Conservation (phyloP, 2,888 invertebrate species). For the Acanthosepion pharaonis region DNA sequence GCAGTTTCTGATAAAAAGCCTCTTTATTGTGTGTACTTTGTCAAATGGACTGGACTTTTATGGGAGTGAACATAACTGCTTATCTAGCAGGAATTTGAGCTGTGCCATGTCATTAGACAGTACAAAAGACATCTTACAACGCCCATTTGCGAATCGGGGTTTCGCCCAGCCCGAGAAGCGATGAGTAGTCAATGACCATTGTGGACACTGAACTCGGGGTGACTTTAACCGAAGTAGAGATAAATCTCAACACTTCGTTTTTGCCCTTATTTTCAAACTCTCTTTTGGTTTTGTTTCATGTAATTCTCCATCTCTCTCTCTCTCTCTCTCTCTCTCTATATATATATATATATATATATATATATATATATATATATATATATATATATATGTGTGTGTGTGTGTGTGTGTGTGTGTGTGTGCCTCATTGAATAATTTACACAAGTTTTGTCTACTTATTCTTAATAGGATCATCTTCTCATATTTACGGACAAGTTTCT, state of each 20-base stretch:
- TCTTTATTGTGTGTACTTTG: constrained; percentile 33
- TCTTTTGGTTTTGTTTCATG: not conserved
- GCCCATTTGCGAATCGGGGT: not conserved
- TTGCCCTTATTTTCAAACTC: not conserved
- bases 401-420: too few species aligned
- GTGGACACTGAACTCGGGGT: not conserved
- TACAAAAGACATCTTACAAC: not conserved
- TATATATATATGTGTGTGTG: too few species aligned
- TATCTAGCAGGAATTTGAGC: constrained; percentile 4
- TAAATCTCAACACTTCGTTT: too few species aligned
- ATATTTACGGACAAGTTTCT: too few species aligned
- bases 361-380: too few species aligned
- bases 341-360: too few species aligned
- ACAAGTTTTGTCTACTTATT: too few species aligned
- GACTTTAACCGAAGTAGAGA: too few species aligned
- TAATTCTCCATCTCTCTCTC: not conserved
- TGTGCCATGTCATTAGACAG: not conserved
- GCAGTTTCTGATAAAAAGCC: constrained; percentile 16
- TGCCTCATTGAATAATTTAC: too few species aligned
- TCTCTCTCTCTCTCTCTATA: not conserved
- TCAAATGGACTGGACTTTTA: not conserved
- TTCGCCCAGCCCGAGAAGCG: not conserved
- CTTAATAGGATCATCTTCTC: too few species aligned
- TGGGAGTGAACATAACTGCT: constrained; percentile 4
- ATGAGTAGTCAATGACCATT: not conserved